Evolutionary conservation across 1,140 invertebrate species (phyloP).

Genomic region (Doryteuthis pealeii): DNA sequence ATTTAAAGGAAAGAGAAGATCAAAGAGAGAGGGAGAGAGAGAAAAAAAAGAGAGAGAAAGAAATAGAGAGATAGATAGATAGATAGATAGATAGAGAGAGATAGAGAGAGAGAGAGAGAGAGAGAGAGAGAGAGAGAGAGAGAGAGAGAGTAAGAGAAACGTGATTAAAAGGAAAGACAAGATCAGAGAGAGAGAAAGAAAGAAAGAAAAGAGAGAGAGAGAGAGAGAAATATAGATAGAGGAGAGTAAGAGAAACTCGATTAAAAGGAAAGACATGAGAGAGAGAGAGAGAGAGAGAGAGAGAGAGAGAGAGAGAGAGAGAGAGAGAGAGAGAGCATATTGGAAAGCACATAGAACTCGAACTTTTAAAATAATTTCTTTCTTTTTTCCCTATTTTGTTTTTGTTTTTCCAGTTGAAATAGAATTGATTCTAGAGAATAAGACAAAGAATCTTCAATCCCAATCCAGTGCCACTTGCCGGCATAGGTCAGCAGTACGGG

Average conservation of each 20-base stretch:
- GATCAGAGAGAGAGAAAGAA: background rate
- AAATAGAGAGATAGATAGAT: too few species aligned
- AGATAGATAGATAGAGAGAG: too few species aligned
- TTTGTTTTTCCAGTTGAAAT: too few species aligned
- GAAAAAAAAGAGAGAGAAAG: background rate
- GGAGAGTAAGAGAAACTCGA: background rate
- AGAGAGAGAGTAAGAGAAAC: background rate
- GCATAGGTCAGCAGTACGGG: too few species aligned
- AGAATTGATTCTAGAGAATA: too few species aligned
- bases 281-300: background rate
- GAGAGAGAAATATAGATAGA: background rate
- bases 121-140: background rate
- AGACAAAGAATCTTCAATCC: too few species aligned
- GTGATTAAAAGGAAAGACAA: too few species aligned
- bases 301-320: background rate
- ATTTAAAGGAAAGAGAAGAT: background rate
- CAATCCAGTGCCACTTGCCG: too few species aligned
- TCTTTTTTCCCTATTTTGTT: too few species aligned
- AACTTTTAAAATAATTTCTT: too few species aligned
- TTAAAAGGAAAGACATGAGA: background rate
- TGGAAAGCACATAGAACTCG: too few species aligned
- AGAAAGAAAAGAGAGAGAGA: background rate
- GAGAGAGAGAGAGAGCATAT: background rate
- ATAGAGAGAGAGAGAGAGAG: background rate
- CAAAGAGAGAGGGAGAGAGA: background rate